These are phyloP conservation scores for Callopanchax toddi DNA, from an alignment of 2,113 vertebrate species.

Conservation along the genomic window DNA sequence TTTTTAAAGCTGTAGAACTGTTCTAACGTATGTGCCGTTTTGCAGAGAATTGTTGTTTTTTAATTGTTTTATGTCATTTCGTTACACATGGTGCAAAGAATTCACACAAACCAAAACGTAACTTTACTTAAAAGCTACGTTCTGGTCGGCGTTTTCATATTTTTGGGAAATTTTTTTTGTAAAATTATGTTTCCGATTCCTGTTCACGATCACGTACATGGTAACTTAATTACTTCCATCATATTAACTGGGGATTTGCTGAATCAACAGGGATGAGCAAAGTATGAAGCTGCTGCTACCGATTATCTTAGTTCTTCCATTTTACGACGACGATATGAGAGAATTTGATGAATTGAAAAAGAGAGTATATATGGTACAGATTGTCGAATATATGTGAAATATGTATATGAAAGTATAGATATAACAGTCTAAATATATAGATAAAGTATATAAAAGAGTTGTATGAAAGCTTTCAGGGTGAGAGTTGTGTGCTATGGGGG, in stretches of 20 bases:
- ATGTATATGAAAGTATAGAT: slow-evolving; percentile 58
- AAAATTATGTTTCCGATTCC: slow-evolving; percentile 59
- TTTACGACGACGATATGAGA: slow-evolving; percentile 76
- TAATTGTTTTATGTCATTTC: slow-evolving; percentile 13
- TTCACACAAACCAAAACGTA: slow-evolving; percentile 80
- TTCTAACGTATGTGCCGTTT: slow-evolving; percentile 84
- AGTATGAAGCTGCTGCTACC: slow-evolving; percentile 99
- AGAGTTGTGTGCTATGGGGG: slow-evolving; percentile 80
- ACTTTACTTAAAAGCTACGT: slow-evolving; percentile 70
- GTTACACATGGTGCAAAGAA: slow-evolving; percentile 83
- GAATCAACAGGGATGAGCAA: slow-evolving; percentile 99
- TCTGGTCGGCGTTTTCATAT: slow-evolving; percentile 23
- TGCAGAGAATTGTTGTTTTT: slow-evolving; percentile 80
- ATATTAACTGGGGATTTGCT: slow-evolving; percentile 85
- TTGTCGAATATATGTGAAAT: slow-evolving; percentile 59
- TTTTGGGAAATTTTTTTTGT: slow-evolving; percentile 18
- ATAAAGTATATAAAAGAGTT: slow-evolving; percentile 60
- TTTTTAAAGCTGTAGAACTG: slow-evolving; percentile 91
- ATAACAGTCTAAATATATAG: slow-evolving; percentile 65
- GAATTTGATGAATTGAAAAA: slow-evolving; percentile 55
- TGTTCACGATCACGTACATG: slow-evolving; percentile 72
- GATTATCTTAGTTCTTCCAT: slow-evolving; percentile 88
- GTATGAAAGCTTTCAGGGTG: slow-evolving; percentile 69
- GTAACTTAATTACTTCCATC: slow-evolving; percentile 79
- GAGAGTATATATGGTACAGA: slow-evolving; percentile 47